Evolutionary conservation across 2,888 invertebrate genomes (phyloP).

Genomic region (Phortica okadai): DNA sequence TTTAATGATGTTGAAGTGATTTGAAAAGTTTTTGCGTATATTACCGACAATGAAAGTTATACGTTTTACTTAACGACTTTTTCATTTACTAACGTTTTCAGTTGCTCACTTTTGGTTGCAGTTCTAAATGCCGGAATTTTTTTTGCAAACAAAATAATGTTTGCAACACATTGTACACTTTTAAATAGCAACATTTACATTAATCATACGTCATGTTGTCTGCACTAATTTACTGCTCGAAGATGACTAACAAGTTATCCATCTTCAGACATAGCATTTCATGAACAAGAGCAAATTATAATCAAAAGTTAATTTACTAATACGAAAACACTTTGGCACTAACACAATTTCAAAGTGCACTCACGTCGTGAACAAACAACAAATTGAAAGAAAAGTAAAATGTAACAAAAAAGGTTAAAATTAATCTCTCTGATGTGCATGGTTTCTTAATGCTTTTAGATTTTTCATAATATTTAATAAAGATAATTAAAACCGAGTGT

Average conservation of each 20-base stretch:
- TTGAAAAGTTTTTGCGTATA: background rate
- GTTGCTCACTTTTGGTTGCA: background rate
- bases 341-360: too few relatives aligned
- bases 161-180: slow-evolving; percentile 1
- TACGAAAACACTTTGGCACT: too few relatives aligned
- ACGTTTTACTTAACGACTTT: slow-evolving; percentile 5
- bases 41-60: slow-evolving; percentile 10
- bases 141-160: background rate
- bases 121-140: background rate
- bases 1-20: slow-evolving; percentile 23
- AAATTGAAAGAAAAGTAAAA: too few relatives aligned
- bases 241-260: background rate
- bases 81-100: background rate
- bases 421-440: too few relatives aligned
- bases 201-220: slow-evolving; percentile 13
- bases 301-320: too few relatives aligned
- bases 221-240: background rate
- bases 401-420: too few relatives aligned
- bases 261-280: background rate
- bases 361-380: too few relatives aligned
- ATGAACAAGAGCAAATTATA: background rate
- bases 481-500: too few relatives aligned
- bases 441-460: too few relatives aligned
- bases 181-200: background rate
- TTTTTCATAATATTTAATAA: too few relatives aligned